These are phyloP conservation scores for Anableps anableps DNA, from an alignment of 2,797 vertebrate genomes.

Conservation along the genomic window DNA sequence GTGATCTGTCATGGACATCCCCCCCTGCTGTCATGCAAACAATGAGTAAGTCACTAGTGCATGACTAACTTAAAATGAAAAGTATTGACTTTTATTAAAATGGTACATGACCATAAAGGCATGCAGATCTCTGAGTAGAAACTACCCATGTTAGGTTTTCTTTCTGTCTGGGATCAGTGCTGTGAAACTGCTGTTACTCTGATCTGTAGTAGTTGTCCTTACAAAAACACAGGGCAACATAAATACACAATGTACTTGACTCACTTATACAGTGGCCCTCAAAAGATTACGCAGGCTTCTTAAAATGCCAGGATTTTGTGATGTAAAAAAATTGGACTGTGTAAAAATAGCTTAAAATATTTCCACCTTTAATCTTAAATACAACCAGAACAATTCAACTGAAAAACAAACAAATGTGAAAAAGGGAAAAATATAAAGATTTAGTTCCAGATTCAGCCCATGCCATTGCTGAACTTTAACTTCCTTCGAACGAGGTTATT, in stretches of 20 bases:
- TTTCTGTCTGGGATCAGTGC: conserved; percentile 66
- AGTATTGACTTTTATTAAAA: conserved; percentile 2
- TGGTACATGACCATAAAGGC: conserved; percentile 16
- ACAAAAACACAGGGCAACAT: conserved; percentile 39
- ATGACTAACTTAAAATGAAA: neutral
- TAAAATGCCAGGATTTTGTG: neutral
- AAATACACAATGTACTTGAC: conserved; percentile 29
- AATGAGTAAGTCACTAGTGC: neutral
- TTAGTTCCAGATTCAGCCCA: neutral
- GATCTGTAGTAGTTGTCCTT: conserved; percentile 39
- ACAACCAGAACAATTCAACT: neutral
- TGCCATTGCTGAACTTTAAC: neutral
- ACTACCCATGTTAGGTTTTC: conserved; percentile 46
- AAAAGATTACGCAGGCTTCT: neutral
- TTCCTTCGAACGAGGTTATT: neutral
- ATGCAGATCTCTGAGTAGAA: conserved; percentile 24
- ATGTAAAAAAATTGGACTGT: neutral
- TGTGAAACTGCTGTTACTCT: conserved; percentile 51
- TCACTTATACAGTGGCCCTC: neutral
- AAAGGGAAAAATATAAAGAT: neutral
- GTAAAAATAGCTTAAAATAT: neutral
- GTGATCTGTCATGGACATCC: conserved; percentile 12
- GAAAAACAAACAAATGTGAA: neutral
- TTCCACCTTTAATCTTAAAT: neutral
- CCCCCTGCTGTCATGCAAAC: conserved; percentile 4